phyloP scores from a whole-genome alignment of 2,888 invertebrate species.

The Eupithecia inturbata region DNA sequence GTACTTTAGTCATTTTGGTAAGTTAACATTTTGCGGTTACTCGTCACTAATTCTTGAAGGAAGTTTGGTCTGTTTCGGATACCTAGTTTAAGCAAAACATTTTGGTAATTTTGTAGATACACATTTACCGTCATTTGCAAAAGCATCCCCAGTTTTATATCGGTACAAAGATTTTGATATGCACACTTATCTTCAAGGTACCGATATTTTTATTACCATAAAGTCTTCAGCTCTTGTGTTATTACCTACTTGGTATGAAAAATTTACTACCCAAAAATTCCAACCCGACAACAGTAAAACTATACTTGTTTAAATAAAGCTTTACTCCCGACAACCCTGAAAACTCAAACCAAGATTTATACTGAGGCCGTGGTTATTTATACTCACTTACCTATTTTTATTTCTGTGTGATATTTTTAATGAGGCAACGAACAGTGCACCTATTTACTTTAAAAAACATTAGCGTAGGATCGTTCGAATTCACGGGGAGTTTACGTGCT shows the following conservation, averaged over 20 bases:
- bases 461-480: constrained; percentile 43
- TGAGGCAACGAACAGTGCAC: constrained; percentile 77
- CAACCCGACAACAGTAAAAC: background rate
- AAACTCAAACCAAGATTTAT: constrained; percentile 79
- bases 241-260: background rate
- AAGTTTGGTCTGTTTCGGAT: background rate
- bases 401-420: constrained; percentile 82
- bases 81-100: background rate
- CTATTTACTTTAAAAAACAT: constrained; percentile 76
- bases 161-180: background rate
- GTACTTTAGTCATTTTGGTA: constrained; percentile 9
- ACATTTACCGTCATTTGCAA: background rate
- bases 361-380: constrained; percentile 77
- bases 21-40: background rate
- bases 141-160: background rate
- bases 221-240: background rate
- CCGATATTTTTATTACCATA: background rate
- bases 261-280: constrained; percentile 3
- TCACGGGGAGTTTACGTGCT: background rate
- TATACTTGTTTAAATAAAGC: constrained; percentile 15
- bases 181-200: background rate
- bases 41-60: background rate
- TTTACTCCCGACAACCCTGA: constrained; percentile 63
- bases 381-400: constrained; percentile 78
- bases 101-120: too few relatives aligned